Evolutionary conservation across 2,797 vertebrate species (phyloP).

Genomic region (Channa striata): DNA sequence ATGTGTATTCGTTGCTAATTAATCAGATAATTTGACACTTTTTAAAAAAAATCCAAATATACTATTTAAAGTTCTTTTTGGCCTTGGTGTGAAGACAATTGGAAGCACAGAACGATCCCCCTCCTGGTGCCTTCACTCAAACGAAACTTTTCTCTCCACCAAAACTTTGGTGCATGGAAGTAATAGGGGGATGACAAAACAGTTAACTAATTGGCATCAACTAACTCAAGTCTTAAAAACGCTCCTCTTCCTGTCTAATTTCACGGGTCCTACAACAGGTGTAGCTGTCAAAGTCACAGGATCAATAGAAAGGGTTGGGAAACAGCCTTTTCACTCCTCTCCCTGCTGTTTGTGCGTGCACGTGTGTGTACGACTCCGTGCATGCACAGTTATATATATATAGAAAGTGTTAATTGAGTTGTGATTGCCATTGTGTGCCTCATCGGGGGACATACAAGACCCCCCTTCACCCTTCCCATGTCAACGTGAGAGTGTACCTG

Average conservation of each 20-base stretch:
- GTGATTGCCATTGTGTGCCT: constrained; percentile 80
- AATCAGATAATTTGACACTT: constrained; percentile 17
- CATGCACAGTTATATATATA: constrained; percentile 80
- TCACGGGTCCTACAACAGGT: constrained; percentile 76
- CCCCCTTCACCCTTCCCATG: constrained; percentile 66
- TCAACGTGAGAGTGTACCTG: constrained; percentile 79
- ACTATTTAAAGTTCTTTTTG: constrained; percentile 5
- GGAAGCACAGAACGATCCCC: neutral
- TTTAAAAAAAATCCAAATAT: neutral
- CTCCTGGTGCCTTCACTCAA: constrained; percentile 8
- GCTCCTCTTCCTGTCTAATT: constrained; percentile 63
- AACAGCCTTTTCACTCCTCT: constrained; percentile 55
- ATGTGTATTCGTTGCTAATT: constrained; percentile 33
- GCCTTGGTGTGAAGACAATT: constrained; percentile 6
- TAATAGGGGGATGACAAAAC: constrained; percentile 49
- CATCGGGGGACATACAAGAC: constrained; percentile 66
- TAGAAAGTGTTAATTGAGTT: constrained; percentile 87
- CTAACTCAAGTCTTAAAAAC: constrained; percentile 36
- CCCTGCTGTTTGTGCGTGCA: constrained; percentile 49
- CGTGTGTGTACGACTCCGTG: constrained; percentile 24
- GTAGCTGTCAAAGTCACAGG: constrained; percentile 72
- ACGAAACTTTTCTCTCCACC: constrained; percentile 41
- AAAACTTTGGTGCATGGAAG: constrained; percentile 29
- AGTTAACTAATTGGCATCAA: constrained; percentile 67
- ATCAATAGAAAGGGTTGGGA: constrained; percentile 64